phyloP scores from a whole-genome alignment of 1,140 invertebrate species.

The Streblospio benedicti region DNA sequence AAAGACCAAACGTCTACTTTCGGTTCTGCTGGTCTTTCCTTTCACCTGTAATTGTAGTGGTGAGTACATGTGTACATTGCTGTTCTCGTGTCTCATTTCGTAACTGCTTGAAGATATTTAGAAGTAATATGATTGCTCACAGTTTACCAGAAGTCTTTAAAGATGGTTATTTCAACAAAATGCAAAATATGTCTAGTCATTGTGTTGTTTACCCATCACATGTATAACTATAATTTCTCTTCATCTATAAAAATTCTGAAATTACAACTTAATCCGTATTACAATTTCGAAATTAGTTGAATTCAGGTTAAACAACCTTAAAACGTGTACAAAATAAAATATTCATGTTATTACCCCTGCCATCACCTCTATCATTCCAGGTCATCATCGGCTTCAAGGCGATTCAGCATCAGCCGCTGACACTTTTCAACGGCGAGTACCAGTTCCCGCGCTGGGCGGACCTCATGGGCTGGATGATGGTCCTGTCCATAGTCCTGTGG shows the following conservation, averaged over 20 bases:
- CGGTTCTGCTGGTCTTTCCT: conserved; percentile 57
- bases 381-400: conserved; percentile 33
- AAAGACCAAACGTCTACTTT: conserved; percentile 54
- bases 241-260: background rate
- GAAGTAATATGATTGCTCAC: background rate
- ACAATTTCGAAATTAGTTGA: no score
- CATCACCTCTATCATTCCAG: conserved; percentile 23
- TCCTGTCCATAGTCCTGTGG: conserved; percentile 23
- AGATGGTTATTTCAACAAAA: background rate
- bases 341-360: background rate
- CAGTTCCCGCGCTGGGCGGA: conserved; percentile 32
- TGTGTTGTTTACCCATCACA: background rate
- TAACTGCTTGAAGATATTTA: background rate
- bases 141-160: background rate
- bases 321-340: no score
- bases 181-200: background rate
- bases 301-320: no score
- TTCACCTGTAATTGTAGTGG: conserved; percentile 56
- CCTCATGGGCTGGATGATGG: conserved; percentile 28
- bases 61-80: conserved; percentile 32
- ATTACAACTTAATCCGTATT: no score
- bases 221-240: background rate
- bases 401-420: conserved; percentile 27
- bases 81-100: background rate
- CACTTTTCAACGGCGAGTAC: conserved; percentile 16